Evolutionary conservation across 2,797 vertebrate genomes (phyloP).

Genomic region (Holocentrus rufus): DNA sequence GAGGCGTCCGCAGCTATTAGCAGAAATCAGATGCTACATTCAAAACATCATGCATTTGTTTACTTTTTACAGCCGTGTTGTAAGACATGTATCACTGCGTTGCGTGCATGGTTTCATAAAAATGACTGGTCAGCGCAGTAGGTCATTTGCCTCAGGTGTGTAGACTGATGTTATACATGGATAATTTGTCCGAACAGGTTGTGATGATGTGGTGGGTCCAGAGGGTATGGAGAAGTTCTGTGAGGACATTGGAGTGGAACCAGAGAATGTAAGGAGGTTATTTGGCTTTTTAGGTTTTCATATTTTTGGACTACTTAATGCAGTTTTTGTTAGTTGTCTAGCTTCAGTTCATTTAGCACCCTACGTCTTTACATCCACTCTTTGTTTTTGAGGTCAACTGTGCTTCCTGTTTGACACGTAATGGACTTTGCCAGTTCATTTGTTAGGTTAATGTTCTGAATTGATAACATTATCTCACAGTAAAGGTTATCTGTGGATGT

Average conservation of each 20-base stretch:
- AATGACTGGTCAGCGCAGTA: neutral
- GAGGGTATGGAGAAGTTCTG: constrained; percentile 99
- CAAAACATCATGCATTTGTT: neutral
- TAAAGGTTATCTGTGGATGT: constrained; percentile 14
- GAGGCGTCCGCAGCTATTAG: neutral
- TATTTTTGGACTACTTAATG: constrained; percentile 1
- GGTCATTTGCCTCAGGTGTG: neutral
- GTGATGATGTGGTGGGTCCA: constrained; percentile 95
- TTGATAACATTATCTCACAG: neutral
- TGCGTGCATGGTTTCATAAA: neutral
- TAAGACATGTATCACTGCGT: neutral
- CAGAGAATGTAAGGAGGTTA: constrained; percentile 90
- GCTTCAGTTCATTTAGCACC: neutral
- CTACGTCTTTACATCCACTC: neutral
- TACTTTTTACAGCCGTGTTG: neutral
- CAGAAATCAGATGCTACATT: neutral
- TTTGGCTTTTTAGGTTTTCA: neutral
- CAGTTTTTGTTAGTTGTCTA: constrained; percentile 7
- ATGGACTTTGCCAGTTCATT: constrained; percentile 1
- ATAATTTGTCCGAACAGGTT: constrained; percentile 79
- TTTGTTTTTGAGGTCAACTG: constrained; percentile 9
- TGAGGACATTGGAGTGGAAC: constrained; percentile 99
- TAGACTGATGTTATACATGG: neutral
- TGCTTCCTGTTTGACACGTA: constrained; percentile 16
- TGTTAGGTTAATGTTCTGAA: neutral